Percentiles rank a stretch among this genome's conserved stretches.
Evolutionary conservation across 2,888 invertebrate species (phyloP).

Genomic region (Hylaea fasciaria): DNA sequence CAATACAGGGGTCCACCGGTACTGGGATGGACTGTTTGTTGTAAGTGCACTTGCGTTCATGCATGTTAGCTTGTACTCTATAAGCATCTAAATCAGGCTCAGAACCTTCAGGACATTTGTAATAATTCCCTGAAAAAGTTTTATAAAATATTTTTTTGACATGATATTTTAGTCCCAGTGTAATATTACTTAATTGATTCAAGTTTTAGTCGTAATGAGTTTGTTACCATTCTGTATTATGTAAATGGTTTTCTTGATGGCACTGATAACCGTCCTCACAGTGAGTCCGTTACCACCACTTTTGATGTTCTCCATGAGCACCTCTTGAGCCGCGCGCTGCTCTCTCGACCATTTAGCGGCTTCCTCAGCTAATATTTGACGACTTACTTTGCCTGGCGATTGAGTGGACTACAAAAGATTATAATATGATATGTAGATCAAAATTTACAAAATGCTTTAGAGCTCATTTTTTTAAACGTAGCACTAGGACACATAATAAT

Average conservation of each 20-base stretch:
- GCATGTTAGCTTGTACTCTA: constrained; percentile 75
- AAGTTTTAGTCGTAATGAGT: no score
- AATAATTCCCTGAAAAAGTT: constrained; percentile 66
- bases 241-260: constrained; percentile 62
- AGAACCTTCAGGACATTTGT: constrained; percentile 70
- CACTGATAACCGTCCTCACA: constrained; percentile 71
- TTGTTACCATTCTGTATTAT: constrained; percentile 75
- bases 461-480: no score
- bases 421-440: no score
- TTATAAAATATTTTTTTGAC: no score
- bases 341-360: constrained; percentile 81
- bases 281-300: constrained; percentile 79
- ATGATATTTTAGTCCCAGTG: no score
- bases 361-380: constrained; percentile 77
- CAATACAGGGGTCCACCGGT: constrained; percentile 74
- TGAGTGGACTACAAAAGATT: constrained; percentile 65
- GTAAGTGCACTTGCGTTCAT: constrained; percentile 75
- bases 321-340: constrained; percentile 77
- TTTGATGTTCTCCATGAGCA: constrained; percentile 79
- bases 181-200: no score
- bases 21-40: constrained; percentile 64
- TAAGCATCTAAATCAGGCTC: constrained; percentile 77
- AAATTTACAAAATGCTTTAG: no score
- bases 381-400: constrained; percentile 75
- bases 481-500: no score